These are phyloP conservation scores for Ammospiza caudacuta DNA, from an alignment of 2,113 vertebrate species.

Conservation along the genomic window DNA sequence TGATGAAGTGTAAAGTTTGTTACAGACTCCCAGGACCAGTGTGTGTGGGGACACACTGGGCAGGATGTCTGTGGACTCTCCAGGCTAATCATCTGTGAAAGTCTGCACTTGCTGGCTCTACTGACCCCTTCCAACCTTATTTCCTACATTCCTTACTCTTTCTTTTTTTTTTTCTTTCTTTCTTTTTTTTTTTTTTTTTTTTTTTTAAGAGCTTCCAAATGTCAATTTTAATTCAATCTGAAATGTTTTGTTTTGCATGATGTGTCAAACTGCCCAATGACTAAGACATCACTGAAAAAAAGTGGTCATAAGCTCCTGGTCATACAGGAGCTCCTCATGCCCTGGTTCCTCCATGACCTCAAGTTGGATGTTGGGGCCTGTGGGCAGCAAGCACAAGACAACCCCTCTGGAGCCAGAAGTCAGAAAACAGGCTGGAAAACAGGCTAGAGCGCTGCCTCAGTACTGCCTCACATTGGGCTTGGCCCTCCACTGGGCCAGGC, in stretches of 20 bases:
- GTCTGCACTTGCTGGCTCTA: background rate
- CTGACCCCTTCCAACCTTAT: background rate
- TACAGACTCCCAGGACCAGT: background rate
- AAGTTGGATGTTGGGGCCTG: background rate
- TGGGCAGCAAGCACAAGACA: background rate
- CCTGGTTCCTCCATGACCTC: background rate
- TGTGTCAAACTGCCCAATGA: background rate
- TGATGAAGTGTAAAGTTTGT: conserved; percentile 37
- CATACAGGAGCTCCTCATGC: background rate
- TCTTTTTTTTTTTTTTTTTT: fast-evolving
- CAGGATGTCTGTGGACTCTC: background rate
- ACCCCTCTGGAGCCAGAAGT: background rate
- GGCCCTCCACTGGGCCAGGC: background rate
- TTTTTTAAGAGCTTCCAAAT: background rate
- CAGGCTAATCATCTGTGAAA: conserved; percentile 13
- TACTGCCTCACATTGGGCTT: background rate
- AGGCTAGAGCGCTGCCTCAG: background rate
- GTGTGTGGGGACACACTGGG: background rate
- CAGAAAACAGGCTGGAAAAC: background rate
- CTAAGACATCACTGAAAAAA: background rate
- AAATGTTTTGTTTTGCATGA: background rate
- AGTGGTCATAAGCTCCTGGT: background rate
- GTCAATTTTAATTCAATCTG: background rate
- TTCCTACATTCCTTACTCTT: background rate
- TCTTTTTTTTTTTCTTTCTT: too few relatives aligned